Conservation (phyloP, 2,113 vertebrate species). For the Oophaga pumilio region DNA sequence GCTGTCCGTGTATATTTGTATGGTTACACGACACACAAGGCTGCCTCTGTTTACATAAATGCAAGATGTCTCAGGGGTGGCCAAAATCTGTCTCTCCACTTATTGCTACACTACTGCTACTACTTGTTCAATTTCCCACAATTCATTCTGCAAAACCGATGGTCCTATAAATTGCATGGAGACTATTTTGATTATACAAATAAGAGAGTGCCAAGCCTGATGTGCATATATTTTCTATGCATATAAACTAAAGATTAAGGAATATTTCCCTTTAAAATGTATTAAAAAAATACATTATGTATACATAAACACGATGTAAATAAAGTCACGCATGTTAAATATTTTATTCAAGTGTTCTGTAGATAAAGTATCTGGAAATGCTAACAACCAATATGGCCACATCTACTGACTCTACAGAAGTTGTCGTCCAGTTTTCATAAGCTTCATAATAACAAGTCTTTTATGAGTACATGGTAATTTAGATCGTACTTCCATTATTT, state of each 20-base stretch:
- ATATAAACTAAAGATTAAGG: not conserved
- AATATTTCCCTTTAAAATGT: not conserved
- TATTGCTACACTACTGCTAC: conserved; percentile 14
- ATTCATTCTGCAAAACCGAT: conserved; percentile 8
- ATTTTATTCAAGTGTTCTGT: not conserved
- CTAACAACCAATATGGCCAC: not conserved
- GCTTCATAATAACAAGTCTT: too few relatives aligned
- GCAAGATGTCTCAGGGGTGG: conserved; percentile 25
- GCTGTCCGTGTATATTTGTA: conserved; percentile 16
- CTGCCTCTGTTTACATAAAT: conserved; percentile 16
- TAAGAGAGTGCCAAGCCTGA: not conserved
- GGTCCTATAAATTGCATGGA: not conserved
- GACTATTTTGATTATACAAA: conserved; percentile 1
- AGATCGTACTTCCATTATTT: too few relatives aligned
- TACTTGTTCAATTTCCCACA: conserved; percentile 19
- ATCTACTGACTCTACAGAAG: not conserved
- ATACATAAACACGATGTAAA: not conserved
- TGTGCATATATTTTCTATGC: not conserved
- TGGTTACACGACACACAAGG: conserved; percentile 20
- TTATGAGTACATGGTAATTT: too few relatives aligned
- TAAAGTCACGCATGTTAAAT: not conserved
- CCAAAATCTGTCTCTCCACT: conserved; percentile 7
- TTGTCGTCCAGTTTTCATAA: too few relatives aligned
- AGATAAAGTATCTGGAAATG: not conserved
- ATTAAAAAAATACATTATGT: too few relatives aligned